Percentiles rank a stretch among this genome's conserved stretches.
phyloP scores from a whole-genome alignment of 1,140 invertebrate species.

The Cydia fagiglandana region DNA sequence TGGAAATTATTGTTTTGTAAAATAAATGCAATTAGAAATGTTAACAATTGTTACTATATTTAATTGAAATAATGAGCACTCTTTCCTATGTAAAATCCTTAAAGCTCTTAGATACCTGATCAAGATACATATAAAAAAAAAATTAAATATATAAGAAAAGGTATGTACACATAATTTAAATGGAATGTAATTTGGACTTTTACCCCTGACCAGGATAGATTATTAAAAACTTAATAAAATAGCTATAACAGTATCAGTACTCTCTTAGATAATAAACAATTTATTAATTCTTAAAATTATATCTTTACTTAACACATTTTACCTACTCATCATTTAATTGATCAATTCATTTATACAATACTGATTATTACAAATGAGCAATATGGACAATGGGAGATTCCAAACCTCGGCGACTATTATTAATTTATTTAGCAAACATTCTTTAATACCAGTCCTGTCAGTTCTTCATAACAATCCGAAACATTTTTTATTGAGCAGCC shows the following conservation, averaged over 20 bases:
- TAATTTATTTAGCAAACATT: constrained; percentile 1
- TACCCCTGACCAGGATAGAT: constrained; percentile 50
- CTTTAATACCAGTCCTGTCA: background rate
- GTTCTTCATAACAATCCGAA: constrained; percentile 8
- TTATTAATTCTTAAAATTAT: constrained; percentile 31
- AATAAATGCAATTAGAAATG: constrained; percentile 53
- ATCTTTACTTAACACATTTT: constrained; percentile 32
- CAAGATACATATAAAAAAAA: constrained; percentile 47
- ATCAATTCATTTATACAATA: constrained; percentile 61
- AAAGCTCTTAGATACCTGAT: constrained; percentile 71
- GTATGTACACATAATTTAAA: constrained; percentile 68
- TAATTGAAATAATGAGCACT: constrained; percentile 70
- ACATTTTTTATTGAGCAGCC: background rate
- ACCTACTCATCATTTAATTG: constrained; percentile 52
- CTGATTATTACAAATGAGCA: constrained; percentile 65
- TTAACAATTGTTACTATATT: constrained; percentile 8
- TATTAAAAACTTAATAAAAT: constrained; percentile 34
- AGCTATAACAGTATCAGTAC: constrained; percentile 41
- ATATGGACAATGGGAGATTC: constrained; percentile 38
- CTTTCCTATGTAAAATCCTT: constrained; percentile 66
- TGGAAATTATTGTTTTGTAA: constrained; percentile 30
- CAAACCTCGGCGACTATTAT: background rate
- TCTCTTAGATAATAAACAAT: constrained; percentile 35
- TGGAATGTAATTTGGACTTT: constrained; percentile 75
- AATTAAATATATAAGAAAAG: constrained; percentile 44